Conservation (phyloP, 2,113 vertebrate genomes). For the Ranitomeya imitator region DNA sequence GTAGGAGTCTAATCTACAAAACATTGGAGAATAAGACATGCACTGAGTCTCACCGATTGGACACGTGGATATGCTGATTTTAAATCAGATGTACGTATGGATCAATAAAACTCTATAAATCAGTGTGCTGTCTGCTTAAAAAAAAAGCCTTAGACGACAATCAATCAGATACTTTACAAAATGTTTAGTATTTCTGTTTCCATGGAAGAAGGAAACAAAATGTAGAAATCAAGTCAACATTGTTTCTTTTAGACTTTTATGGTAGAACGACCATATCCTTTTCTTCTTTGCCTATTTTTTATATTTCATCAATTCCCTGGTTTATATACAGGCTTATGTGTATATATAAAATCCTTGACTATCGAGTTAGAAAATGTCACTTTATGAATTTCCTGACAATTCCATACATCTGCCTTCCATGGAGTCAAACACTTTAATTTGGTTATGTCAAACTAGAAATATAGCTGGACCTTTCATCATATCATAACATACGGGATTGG, state of each 20-base stretch:
- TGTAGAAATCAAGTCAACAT: background rate
- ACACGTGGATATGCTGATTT: no score
- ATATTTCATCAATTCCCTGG: background rate
- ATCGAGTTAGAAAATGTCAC: conserved; percentile 30
- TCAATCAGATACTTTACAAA: background rate
- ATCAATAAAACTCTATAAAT: no score
- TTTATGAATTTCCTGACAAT: conserved; percentile 41
- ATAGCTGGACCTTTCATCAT: conserved; percentile 22
- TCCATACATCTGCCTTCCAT: conserved; percentile 34
- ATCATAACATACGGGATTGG: conserved; percentile 1
- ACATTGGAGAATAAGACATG: no score
- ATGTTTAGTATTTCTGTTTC: background rate
- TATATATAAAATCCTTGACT: background rate
- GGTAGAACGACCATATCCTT: background rate
- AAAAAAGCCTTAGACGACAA: background rate
- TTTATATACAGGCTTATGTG: background rate
- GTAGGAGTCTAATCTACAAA: no score
- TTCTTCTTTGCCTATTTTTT: background rate
- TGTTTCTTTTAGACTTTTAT: background rate
- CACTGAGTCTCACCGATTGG: no score
- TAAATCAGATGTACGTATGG: no score
- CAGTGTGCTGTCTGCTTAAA: no score
- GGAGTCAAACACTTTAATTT: conserved; percentile 28
- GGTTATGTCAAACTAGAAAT: conserved; percentile 41
- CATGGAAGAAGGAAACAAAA: background rate